Conservation (phyloP, 2,797 vertebrate genomes). For the Melanotaenia boesemani region DNA sequence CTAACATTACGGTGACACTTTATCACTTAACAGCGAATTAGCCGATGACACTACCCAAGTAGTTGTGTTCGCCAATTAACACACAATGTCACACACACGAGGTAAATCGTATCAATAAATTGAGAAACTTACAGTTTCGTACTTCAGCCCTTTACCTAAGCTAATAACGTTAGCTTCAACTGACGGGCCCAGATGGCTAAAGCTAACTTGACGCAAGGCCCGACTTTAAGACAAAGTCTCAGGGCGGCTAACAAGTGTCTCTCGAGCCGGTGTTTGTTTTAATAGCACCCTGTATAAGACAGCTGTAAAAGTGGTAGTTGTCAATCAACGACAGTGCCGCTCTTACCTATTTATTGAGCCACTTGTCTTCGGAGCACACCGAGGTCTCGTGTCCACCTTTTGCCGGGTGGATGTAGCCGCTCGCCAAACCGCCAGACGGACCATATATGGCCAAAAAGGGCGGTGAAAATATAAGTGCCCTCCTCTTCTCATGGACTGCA, state of each 20-base stretch:
- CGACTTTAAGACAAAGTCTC: not conserved
- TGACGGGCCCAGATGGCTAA: slow-evolving; percentile 57
- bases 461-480: slow-evolving; percentile 9
- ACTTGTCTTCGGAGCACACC: slow-evolving; percentile 58
- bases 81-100: accelerated
- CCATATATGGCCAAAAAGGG: slow-evolving; percentile 75
- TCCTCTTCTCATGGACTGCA: slow-evolving; percentile 61
- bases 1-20: slow-evolving; percentile 8
- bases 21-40: not conserved
- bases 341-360: slow-evolving; percentile 56
- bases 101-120: accelerated
- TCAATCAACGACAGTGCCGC: not conserved
- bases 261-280: accelerated
- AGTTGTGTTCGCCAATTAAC: accelerated
- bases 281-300: accelerated
- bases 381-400: slow-evolving; percentile 76
- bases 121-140: not conserved
- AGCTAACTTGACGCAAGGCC: slow-evolving; percentile 67
- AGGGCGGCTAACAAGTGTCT: slow-evolving; percentile 9
- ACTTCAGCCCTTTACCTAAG: slow-evolving; percentile 15
- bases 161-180: slow-evolving; percentile 39
- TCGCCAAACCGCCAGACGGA: slow-evolving; percentile 62
- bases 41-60: accelerated
- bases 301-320: accelerated
- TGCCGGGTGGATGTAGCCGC: slow-evolving; percentile 76